Evolutionary conservation across 1,140 invertebrate species (phyloP).

Genomic region (Ceratoteleas bidentatus): DNA sequence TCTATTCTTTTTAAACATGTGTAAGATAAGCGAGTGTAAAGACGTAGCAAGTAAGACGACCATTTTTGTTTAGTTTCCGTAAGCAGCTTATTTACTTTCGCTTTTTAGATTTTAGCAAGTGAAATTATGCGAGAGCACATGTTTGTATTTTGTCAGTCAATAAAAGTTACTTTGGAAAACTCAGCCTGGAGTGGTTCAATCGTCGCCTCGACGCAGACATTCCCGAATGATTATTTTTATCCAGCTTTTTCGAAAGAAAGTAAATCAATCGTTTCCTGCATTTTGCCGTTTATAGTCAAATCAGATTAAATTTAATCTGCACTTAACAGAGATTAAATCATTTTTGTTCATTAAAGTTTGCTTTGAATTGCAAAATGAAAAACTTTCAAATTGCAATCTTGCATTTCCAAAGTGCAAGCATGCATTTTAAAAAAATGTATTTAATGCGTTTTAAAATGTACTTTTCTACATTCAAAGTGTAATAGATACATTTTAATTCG

Average conservation of each 20-base stretch:
- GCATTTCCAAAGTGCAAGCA: too few species aligned
- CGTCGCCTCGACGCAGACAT: constrained; percentile 1
- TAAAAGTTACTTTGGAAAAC: constrained; percentile 49
- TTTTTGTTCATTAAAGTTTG: too few species aligned
- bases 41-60: constrained; percentile 24
- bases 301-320: too few species aligned
- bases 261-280: too few species aligned
- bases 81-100: constrained; percentile 27
- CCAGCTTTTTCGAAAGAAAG: neutral
- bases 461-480: too few species aligned
- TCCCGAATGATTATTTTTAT: neutral
- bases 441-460: too few species aligned
- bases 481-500: too few species aligned
- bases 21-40: constrained; percentile 41
- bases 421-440: too few species aligned
- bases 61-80: constrained; percentile 26
- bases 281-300: neutral
- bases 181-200: constrained; percentile 23
- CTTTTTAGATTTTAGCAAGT: constrained; percentile 49
- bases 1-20: constrained; percentile 50
- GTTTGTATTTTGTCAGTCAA: constrained; percentile 57
- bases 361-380: neutral
- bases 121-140: constrained; percentile 44
- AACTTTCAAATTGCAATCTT: too few species aligned
- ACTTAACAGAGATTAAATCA: too few species aligned